Base-by-base conservation (phyloP, 2,797 vertebrate species). In the Rhadinocentrus ornatus region DNA sequence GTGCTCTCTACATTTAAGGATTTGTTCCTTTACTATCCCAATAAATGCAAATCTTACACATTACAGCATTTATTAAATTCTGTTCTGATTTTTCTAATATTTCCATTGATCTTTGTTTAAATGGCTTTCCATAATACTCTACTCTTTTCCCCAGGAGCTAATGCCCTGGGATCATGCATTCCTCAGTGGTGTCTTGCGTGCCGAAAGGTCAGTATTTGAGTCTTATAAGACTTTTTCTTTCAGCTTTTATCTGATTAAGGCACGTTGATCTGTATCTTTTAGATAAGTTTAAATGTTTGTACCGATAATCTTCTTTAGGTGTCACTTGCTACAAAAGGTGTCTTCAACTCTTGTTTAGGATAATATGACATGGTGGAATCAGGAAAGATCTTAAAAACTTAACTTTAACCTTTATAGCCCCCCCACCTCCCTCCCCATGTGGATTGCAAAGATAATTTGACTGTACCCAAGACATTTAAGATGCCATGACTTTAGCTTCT, bases 131-230 rank as follows among this genome's bases (percentile, higher is more conserved):
- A 15, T 32, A n/a, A n/a, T 32, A 15, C 7, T 13, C 0, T 65
- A n/a, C n/a, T 24, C 60, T 89, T 0, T 58, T 18, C 73, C 86
- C 57, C 72, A 99, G 98, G 95, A 96, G 72, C 78, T 99, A 46
- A 98, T 99, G 97, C 96, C 98, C 0, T 99, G 98, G 98, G 98
- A 99, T 89, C 97, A 98, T 57, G 96, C 98, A 0, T 99, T 95
- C 86, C 96, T 99, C 75, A 98, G 97, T 7, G 96, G 96, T 0
- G 93, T 97, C 31, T 83, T 98, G 70, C 96, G 97, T 76, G 97
- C 97, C 70, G 97, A 99, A 91, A 97, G 96, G 97, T 98, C 87
- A 93, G 94, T 56, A 5, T 60, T 29, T 67, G 18, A 1, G 50
- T 83, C 6, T 31, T 18, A 13, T 46, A 29, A 66, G 50, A 31